These are phyloP conservation scores for Dendropsophus ebraccatus DNA, from an alignment of 2,113 vertebrate genomes.

Conservation along the genomic window DNA sequence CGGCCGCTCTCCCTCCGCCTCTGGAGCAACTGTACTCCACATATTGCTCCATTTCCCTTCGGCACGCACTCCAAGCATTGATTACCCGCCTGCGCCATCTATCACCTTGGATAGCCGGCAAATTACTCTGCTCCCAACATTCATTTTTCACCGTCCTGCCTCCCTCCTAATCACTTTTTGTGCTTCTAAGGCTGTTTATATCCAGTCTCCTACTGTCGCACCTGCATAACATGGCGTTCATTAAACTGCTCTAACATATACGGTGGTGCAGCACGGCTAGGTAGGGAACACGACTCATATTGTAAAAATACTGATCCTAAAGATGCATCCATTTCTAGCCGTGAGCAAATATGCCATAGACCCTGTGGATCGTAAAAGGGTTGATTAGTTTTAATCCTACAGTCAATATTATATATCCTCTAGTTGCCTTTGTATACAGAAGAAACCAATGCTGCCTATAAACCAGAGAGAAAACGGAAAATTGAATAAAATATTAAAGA, in stretches of 20 bases:
- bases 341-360: not conserved
- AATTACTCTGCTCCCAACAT: conserved; percentile 61
- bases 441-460: not conserved
- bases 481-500: not conserved
- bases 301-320: not conserved
- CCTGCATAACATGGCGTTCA: conserved; percentile 33
- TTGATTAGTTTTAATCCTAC: not conserved
- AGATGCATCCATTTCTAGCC: not conserved
- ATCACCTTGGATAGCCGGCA: conserved; percentile 63
- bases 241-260: conserved; percentile 33
- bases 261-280: not conserved
- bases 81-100: conserved; percentile 63
- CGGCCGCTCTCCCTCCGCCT: conserved; percentile 41
- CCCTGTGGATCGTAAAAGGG: not conserved
- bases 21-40: conserved; percentile 49
- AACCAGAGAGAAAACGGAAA: not conserved
- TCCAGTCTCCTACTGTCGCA: conserved; percentile 38
- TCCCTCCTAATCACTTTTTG: conserved; percentile 62
- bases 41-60: conserved; percentile 59
- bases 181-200: conserved; percentile 61
- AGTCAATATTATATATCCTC: not conserved
- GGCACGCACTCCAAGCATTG: conserved; percentile 62
- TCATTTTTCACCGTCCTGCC: conserved; percentile 61
- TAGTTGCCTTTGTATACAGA: not conserved
- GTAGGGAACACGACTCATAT: not conserved